phyloP scores from a whole-genome alignment of 2,113 vertebrate genomes.

The Mesitornis unicolor region DNA sequence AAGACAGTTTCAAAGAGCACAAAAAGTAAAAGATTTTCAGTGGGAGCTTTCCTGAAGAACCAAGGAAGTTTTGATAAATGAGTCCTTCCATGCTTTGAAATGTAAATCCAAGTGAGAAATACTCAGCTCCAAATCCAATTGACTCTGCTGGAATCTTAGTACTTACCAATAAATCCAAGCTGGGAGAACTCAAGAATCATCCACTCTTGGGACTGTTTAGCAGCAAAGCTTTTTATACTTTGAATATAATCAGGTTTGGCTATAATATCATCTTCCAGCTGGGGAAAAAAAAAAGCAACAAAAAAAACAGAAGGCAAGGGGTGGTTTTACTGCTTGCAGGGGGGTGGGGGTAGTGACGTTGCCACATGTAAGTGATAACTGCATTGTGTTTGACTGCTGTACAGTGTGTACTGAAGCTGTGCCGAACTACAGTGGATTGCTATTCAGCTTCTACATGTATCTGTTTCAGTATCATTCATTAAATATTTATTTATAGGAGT shows the following conservation, averaged over 20 bases:
- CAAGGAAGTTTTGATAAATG: background rate
- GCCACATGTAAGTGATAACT: background rate
- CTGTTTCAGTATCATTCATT: background rate
- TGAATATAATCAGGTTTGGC: slow-evolving; percentile 70
- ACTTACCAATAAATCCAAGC: slow-evolving; percentile 83
- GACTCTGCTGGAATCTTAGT: background rate
- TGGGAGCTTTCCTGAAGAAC: background rate
- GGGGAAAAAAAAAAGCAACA: background rate
- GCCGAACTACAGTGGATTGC: background rate
- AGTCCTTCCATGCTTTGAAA: background rate
- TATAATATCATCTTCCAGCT: slow-evolving; percentile 83
- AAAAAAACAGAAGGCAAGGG: background rate
- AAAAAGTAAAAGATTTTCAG: background rate
- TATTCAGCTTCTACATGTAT: background rate
- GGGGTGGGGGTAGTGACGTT: background rate
- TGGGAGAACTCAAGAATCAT: slow-evolving; percentile 77
- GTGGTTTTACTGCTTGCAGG: background rate
- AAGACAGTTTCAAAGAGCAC: background rate
- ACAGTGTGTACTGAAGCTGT: background rate
- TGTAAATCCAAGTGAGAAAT: background rate
- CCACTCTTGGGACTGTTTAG: slow-evolving; percentile 69
- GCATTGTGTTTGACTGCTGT: background rate
- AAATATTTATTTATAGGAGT: background rate
- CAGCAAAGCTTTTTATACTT: slow-evolving; percentile 65
- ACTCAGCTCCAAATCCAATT: background rate